Conservation (phyloP, 2,888 invertebrate species). For the Microplitis manilae region DNA sequence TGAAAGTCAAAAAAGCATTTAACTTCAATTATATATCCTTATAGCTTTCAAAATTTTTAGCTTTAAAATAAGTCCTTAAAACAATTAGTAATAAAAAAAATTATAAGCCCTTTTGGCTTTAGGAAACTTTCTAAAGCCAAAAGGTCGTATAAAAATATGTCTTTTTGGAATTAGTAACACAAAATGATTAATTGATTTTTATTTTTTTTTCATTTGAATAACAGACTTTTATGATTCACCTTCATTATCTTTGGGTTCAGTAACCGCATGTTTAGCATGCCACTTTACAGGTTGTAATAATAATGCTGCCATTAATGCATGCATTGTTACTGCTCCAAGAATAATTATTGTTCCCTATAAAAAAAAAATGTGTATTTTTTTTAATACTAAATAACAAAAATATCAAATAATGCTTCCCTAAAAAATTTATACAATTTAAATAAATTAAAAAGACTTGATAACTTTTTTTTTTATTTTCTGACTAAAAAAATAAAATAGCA, state of each 20-base stretch:
- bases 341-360: constrained; percentile 76
- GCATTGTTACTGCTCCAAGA: constrained; percentile 76
- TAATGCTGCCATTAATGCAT: constrained; percentile 76
- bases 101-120: no score
- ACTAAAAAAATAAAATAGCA: neutral
- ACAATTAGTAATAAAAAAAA: no score
- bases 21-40: no score
- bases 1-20: no score
- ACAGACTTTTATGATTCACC: constrained; percentile 27
- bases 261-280: constrained; percentile 72
- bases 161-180: no score
- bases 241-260: constrained; percentile 52
- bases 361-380: constrained; percentile 10
- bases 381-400: neutral
- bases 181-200: constrained; percentile 27
- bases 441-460: no score
- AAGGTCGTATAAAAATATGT: no score
- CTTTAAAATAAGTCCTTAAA: no score
- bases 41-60: no score
- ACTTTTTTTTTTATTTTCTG: neutral
- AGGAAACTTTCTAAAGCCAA: no score
- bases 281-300: constrained; percentile 80
- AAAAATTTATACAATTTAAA: no score
- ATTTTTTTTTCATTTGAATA: constrained; percentile 34
- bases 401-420: neutral